These are phyloP conservation scores for Sus cebifrons DNA, from an alignment of 2,797 vertebrate genomes.

Conservation along the genomic window DNA sequence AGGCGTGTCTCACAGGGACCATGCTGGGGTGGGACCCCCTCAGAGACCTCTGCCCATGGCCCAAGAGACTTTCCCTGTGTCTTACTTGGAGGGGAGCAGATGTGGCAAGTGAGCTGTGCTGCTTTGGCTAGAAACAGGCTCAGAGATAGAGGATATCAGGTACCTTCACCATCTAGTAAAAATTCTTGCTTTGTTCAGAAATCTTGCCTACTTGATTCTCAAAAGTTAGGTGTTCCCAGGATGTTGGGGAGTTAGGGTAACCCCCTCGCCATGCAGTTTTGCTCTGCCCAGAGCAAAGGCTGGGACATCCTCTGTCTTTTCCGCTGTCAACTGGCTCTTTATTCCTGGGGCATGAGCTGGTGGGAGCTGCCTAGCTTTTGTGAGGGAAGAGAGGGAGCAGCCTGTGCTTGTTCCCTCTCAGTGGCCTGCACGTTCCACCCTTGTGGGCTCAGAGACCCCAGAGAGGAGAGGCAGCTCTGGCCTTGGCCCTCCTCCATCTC, in stretches of 20 bases:
- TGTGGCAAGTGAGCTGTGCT: not conserved
- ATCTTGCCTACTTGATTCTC: not conserved
- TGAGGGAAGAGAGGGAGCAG: not conserved
- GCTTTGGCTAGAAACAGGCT: not conserved
- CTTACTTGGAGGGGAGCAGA: not conserved
- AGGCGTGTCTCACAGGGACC: not conserved
- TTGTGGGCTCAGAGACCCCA: not conserved
- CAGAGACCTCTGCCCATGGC: not conserved
- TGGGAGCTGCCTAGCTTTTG: not conserved
- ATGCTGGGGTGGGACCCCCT: not conserved
- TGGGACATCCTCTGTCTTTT: not conserved
- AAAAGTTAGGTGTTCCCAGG: not conserved
- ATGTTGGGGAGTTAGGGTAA: not conserved
- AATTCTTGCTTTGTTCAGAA: not conserved
- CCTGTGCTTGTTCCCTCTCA: not conserved
- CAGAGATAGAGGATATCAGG: not conserved
- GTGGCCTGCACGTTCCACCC: not conserved
- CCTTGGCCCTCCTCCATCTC: not conserved
- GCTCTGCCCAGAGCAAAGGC: not conserved
- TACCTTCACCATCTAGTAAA: not conserved
- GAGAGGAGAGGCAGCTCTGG: not conserved
- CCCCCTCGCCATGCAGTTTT: not conserved
- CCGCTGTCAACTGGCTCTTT: not conserved
- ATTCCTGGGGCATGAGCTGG: not conserved
- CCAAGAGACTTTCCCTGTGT: not conserved